Evolutionary conservation across 2,888 invertebrate genomes (phyloP).

Genomic region (Tribolium freemani): DNA sequence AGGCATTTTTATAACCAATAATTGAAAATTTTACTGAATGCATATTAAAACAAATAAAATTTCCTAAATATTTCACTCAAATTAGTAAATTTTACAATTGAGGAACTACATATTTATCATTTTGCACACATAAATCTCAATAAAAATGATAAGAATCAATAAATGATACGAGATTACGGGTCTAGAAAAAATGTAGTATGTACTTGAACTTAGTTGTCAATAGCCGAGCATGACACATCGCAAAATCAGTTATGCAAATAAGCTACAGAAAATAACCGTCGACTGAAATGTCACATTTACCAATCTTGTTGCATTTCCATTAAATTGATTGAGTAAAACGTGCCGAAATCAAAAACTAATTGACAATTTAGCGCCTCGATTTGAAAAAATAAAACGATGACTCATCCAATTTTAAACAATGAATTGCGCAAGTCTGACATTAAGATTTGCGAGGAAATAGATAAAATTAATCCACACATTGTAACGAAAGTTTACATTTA

Average conservation of each 20-base stretch:
- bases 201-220: neutral
- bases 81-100: too few relatives aligned
- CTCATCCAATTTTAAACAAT: constrained; percentile 49
- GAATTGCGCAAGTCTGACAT: constrained; percentile 48
- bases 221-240: constrained; percentile 2
- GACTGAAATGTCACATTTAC: neutral
- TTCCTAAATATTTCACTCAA: too few relatives aligned
- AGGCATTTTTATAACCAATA: too few relatives aligned
- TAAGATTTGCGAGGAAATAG: constrained; percentile 25
- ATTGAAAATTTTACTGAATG: too few relatives aligned
- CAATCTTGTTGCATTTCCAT: neutral
- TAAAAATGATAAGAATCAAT: neutral
- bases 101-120: too few relatives aligned
- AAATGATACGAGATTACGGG: neutral
- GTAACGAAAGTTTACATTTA: neutral
- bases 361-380: neutral
- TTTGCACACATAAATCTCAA: neutral
- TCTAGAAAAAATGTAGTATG: neutral
- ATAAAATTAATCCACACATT: constrained; percentile 27
- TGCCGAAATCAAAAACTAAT: neutral
- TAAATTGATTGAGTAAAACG: neutral
- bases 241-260: constrained; percentile 2
- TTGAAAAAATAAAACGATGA: constrained; percentile 36
- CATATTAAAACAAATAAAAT: too few relatives aligned
- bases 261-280: neutral